Conservation (phyloP, 2,113 vertebrate species). For the Anseranas semipalmata region DNA sequence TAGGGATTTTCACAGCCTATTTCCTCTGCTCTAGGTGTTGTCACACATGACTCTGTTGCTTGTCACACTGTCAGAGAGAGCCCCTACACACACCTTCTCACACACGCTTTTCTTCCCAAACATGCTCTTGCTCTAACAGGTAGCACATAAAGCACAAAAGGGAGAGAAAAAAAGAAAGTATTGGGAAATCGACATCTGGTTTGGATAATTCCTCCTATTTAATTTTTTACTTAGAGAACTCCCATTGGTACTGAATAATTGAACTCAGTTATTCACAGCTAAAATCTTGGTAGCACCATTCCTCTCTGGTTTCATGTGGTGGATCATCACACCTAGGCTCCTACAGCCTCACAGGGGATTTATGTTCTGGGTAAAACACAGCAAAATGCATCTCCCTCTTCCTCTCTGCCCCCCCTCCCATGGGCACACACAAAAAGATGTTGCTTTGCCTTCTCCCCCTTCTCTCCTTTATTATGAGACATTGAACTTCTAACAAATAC, state of each 20-base stretch:
- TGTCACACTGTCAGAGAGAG: background rate
- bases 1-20: background rate
- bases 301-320: background rate
- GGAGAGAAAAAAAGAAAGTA: background rate
- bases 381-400: background rate
- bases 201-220: background rate
- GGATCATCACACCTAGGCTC: background rate
- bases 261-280: background rate
- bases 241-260: conserved; percentile 36
- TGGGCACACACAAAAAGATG: background rate
- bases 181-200: background rate
- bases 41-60: background rate
- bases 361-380: background rate
- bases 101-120: background rate
- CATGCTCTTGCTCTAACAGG: conserved; percentile 26
- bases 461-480: conserved; percentile 16
- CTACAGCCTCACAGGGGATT: background rate
- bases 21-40: conserved; percentile 24
- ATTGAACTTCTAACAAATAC: conserved; percentile 7
- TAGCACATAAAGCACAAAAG: conserved; percentile 2
- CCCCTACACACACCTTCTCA: background rate
- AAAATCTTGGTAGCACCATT: background rate
- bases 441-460: background rate
- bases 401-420: background rate
- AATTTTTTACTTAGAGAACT: background rate